Evolutionary conservation across 2,888 invertebrate species (phyloP).

Genomic region (Troilus luridus): DNA sequence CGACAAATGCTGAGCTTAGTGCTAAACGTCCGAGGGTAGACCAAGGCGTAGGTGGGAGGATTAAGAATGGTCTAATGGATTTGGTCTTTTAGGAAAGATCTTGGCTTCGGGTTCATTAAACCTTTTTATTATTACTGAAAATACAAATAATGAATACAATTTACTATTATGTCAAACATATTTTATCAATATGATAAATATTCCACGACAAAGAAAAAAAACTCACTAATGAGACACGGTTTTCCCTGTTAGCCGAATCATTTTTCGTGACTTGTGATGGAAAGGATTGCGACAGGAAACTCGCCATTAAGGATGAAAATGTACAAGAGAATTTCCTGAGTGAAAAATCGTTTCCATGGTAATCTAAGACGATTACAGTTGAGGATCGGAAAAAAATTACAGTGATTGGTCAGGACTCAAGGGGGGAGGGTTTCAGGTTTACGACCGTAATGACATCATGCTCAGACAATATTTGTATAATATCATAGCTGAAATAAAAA

Average conservation of each 20-base stretch:
- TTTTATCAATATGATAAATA: no score
- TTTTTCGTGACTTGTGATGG: constrained; percentile 15
- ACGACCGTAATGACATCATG: background rate
- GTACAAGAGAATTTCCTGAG: constrained; percentile 9
- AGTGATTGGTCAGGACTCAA: background rate
- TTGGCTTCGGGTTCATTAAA: no score
- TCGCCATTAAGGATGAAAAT: constrained; percentile 32
- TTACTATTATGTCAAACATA: no score
- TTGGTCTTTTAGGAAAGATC: no score
- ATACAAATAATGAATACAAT: no score
- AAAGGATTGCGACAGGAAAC: background rate
- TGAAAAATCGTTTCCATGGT: background rate
- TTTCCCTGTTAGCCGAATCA: constrained; percentile 16
- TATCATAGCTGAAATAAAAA: no score
- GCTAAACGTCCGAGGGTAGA: no score
- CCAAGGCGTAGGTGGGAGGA: no score
- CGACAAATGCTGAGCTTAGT: no score
- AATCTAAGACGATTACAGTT: background rate
- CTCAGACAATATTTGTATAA: background rate
- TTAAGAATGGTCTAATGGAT: no score
- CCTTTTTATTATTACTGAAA: no score
- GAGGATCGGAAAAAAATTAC: background rate
- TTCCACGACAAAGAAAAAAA: background rate
- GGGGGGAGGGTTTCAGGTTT: background rate
- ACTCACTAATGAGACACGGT: constrained; percentile 4